Base-by-base conservation (phyloP, 2,888 invertebrate species). In the Congeria kusceri region DNA sequence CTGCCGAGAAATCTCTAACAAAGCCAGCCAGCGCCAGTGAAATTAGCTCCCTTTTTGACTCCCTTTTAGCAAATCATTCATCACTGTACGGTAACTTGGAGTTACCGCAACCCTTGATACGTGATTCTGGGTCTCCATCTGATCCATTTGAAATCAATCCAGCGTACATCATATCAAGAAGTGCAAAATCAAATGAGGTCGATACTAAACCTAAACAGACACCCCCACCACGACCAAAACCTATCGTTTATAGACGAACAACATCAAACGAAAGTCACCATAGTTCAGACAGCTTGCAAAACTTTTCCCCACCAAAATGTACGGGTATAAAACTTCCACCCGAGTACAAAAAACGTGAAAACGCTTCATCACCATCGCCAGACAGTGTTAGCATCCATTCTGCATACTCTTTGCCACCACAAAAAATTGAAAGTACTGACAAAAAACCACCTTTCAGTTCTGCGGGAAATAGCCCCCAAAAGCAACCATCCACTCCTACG, bases 141-240 rank as follows among this genome's bases (percentile, higher is more conserved):
- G 91, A 91, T 67, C 91, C 91, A 5, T 91, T 91, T 85, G 89
- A 89, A 69, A 76, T 90, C 28, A 84, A 80, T 32, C 46, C 84
- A 13, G 65, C 69, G 49, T 47, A 79, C 23, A 53, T 67, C 27
- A 77, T 74, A 46, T 61, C 27, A 25, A 79, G 63, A 57, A 49
- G 15, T 32, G 65, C 63, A 20, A 77, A 76, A 64, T 46, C 77
- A 9, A 47, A 25, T 15, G 76, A 76, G 15, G 32, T 39, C 2
- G 63, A 68, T n/a, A 28, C 27, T 1, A 76, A 69, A 67, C 18
- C 28, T n/a, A 78, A 73, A 20, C 69, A 68, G 47, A 61, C 63
- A 3, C 64, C 44, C n/a, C 68, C 81, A 20, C 46, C 81, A n/a
- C 56, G 79, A 66, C 74, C 80, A n/a, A 83, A 80, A 61, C 85